Conservation (phyloP, 2,888 invertebrate species). For the Xiphydria camelus region DNA sequence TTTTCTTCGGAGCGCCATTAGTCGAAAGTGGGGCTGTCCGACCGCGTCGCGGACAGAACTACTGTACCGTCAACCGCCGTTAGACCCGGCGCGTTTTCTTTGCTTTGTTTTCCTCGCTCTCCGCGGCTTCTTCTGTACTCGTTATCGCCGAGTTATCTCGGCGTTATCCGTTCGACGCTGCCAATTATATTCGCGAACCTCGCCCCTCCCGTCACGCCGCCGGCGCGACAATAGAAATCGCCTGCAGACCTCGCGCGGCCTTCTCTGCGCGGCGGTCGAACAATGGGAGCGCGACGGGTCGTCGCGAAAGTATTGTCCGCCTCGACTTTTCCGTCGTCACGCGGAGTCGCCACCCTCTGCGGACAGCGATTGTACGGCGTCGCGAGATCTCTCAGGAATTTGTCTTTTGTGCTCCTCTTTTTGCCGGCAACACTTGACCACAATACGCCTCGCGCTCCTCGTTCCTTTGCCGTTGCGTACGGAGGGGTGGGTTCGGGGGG, state of each 20-base stretch:
- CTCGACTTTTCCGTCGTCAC: constrained; percentile 4
- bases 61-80: no score
- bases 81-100: no score
- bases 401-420: constrained; percentile 17
- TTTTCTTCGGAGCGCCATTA: no score
- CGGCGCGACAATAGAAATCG: constrained; percentile 45
- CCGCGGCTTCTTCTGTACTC: constrained; percentile 41
- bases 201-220: constrained; percentile 9
- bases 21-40: no score
- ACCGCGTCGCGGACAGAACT: no score
- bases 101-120: no score
- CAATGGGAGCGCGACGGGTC: no score
- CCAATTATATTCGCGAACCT: constrained; percentile 43
- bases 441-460: not conserved
- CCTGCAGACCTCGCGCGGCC: constrained; percentile 31
- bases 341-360: no score
- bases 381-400: no score
- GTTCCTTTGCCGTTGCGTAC: not conserved
- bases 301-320: constrained; percentile 24
- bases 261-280: constrained; percentile 15
- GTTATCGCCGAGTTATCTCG: constrained; percentile 43
- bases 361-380: no score
- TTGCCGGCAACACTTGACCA: constrained; percentile 7
- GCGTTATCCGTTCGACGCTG: constrained; percentile 28
- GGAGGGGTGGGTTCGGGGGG: no score